These are phyloP conservation scores for Progne subis DNA, from an alignment of 2,113 vertebrate genomes.

Conservation along the genomic window DNA sequence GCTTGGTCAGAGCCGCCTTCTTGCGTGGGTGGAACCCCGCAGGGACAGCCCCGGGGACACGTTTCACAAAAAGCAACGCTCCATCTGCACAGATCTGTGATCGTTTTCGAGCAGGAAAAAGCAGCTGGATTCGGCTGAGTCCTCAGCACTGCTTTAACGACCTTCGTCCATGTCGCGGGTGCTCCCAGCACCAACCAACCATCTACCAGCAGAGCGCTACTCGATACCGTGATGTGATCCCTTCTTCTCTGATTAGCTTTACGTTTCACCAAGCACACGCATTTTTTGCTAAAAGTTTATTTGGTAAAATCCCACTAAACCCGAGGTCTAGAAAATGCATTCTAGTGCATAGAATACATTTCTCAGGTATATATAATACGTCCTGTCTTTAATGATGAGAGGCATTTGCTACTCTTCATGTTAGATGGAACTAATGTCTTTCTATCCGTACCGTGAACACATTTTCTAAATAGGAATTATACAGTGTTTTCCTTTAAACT, in stretches of 20 bases:
- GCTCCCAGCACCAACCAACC: background rate
- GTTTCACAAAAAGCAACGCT: background rate
- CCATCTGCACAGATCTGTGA: background rate
- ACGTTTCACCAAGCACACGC: conserved; percentile 5
- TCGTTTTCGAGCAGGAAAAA: background rate
- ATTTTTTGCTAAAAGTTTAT: background rate
- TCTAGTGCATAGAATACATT: background rate
- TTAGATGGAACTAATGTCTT: conserved; percentile 62
- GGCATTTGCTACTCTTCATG: conserved; percentile 38
- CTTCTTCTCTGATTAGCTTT: background rate
- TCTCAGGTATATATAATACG: conserved; percentile 50
- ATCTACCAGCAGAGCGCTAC: background rate
- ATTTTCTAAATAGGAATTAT: conserved; percentile 53
- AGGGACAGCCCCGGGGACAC: background rate
- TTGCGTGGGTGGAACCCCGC: background rate
- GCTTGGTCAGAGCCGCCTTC: background rate
- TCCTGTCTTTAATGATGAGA: conserved; percentile 8
- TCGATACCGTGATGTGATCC: background rate
- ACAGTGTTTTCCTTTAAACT: conserved; percentile 53
- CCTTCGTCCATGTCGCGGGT: background rate
- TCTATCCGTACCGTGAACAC: conserved; percentile 43
- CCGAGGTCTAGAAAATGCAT: background rate
- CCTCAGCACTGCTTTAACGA: background rate
- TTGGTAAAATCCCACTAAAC: background rate
- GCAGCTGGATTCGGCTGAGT: conserved; percentile 4